Conservation (phyloP, 2,888 invertebrate genomes). For the Eledona agricola region DNA sequence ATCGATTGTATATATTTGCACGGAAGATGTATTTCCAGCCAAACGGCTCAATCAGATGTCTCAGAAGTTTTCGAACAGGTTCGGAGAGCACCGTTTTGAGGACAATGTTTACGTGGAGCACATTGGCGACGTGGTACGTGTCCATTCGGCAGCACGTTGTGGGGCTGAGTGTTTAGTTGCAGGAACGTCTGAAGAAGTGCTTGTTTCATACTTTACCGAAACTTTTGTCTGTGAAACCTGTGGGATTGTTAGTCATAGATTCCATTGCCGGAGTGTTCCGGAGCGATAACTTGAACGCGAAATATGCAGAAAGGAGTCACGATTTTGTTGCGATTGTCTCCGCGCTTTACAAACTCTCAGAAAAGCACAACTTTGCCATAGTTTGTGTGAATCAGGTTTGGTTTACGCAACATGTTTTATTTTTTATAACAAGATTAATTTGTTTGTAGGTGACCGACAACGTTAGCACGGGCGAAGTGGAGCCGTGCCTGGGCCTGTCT, state of each 20-base stretch:
- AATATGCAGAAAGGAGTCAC: slow-evolving; percentile 64
- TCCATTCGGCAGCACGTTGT: background rate
- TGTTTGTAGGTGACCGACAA: slow-evolving; percentile 58
- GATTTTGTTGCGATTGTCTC: slow-evolving; percentile 68
- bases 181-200: slow-evolving; percentile 68
- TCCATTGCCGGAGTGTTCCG: slow-evolving; percentile 79
- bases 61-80: slow-evolving; percentile 40
- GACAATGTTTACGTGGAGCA: slow-evolving; percentile 75
- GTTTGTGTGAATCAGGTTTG: slow-evolving; percentile 78
- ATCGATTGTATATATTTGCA: slow-evolving; percentile 77
- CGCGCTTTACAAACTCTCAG: slow-evolving; percentile 66
- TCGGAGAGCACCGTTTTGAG: slow-evolving; percentile 56
- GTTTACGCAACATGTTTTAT: background rate
- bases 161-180: slow-evolving; percentile 37
- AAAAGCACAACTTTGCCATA: slow-evolving; percentile 67
- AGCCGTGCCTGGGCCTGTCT: slow-evolving; percentile 71
- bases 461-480: slow-evolving; percentile 52
- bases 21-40: slow-evolving; percentile 80
- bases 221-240: slow-evolving; percentile 60
- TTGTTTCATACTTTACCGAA: slow-evolving; percentile 66
- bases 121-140: slow-evolving; percentile 65
- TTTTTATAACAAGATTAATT: slow-evolving; percentile 21
- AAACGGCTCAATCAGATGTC: slow-evolving; percentile 70
- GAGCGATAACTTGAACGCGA: slow-evolving; percentile 63
- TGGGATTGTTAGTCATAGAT: slow-evolving; percentile 74